A percentile compares a stretch with the other conserved stretches of the same genome.
phyloP scores from a whole-genome alignment of 2,113 vertebrate species.

The Caretta caretta region DNA sequence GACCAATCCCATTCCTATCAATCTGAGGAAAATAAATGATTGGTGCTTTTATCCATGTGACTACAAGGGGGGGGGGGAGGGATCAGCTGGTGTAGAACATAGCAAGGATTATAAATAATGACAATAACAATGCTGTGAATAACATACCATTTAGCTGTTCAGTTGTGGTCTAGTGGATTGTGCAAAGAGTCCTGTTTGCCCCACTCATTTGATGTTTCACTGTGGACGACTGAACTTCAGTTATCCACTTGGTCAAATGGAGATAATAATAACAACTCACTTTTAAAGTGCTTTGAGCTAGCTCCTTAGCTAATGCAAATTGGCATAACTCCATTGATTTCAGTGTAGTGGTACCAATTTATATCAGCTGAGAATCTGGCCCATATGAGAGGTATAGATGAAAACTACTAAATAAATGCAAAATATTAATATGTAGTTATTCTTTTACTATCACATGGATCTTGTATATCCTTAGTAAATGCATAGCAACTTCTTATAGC shows the following conservation, averaged over 20 bases:
- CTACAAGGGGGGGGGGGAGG: neutral
- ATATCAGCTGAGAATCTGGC: neutral
- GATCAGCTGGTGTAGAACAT: neutral
- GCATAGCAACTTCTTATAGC: constrained; percentile 1
- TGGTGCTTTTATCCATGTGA: neutral
- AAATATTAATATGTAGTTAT: neutral
- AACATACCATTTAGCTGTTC: neutral
- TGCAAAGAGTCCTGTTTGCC: neutral
- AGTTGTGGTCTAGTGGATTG: neutral
- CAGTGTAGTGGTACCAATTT: neutral
- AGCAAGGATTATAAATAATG: neutral
- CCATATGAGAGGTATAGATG: neutral
- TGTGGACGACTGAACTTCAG: neutral
- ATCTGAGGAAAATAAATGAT: neutral
- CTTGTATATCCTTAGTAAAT: neutral
- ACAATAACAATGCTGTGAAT: neutral
- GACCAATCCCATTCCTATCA: neutral
- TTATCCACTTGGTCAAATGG: neutral
- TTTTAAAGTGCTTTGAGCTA: constrained; percentile 3
- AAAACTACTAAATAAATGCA: neutral
- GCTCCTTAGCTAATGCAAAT: constrained; percentile 14
- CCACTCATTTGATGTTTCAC: neutral
- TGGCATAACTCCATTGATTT: neutral
- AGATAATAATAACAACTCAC: neutral
- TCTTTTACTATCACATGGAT: neutral